Evolutionary conservation across 1,140 invertebrate genomes (phyloP).

Genomic region (Cyphomyrmex costatus): DNA sequence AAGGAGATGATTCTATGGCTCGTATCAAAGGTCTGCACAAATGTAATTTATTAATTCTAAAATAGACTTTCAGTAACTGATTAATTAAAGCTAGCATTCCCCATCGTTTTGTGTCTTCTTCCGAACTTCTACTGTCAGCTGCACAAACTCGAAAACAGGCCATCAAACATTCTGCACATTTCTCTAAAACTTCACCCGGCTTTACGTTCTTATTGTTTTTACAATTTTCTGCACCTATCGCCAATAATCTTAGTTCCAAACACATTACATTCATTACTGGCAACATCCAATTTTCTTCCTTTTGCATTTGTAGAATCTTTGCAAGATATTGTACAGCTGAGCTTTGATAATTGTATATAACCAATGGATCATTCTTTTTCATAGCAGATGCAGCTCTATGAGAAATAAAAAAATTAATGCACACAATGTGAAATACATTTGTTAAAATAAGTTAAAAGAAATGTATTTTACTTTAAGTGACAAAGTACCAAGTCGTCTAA

Average conservation of each 20-base stretch:
- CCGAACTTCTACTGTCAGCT: conserved; percentile 94
- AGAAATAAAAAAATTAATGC: background rate
- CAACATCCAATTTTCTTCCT: conserved; percentile 32
- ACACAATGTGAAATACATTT: conserved; percentile 19
- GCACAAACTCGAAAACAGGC: conserved; percentile 98
- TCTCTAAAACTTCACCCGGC: conserved; percentile 94
- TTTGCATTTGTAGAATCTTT: conserved; percentile 89
- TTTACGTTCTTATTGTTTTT: conserved; percentile 86
- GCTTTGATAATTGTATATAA: conserved; percentile 94
- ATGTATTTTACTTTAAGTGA: conserved; percentile 90
- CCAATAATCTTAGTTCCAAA: conserved; percentile 89
- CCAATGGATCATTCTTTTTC: conserved; percentile 89
- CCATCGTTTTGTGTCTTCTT: conserved; percentile 96
- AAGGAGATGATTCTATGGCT: conserved; percentile 96
- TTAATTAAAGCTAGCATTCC: conserved; percentile 98
- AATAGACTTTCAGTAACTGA: conserved; percentile 99
- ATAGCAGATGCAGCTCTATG: conserved; percentile 7
- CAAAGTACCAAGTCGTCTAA: conserved; percentile 93
- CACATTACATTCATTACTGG: conserved; percentile 36
- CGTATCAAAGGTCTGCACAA: conserved; percentile 98
- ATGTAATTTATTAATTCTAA: conserved; percentile 98
- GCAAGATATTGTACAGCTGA: conserved; percentile 92
- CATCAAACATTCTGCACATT: conserved; percentile 97
- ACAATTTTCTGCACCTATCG: conserved; percentile 87
- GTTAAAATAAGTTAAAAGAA: background rate